Percentiles rank a stretch among this genome's conserved stretches.
Evolutionary conservation across 1,140 invertebrate species (phyloP).

Genomic region (Zaprionus kolodkinae): DNA sequence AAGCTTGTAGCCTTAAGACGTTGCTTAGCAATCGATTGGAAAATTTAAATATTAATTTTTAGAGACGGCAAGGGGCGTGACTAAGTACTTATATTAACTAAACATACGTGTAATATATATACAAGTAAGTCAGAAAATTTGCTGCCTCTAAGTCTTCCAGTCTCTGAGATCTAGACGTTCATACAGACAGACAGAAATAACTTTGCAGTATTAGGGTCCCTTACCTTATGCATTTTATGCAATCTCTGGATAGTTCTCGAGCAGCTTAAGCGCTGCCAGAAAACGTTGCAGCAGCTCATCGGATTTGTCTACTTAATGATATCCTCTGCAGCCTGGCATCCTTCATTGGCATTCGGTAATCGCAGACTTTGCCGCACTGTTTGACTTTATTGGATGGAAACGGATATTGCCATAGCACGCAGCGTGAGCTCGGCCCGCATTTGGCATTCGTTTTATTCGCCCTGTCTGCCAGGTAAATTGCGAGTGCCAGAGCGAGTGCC

Average conservation of each 20-base stretch:
- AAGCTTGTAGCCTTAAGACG: too few species aligned
- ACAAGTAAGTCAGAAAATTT: too few species aligned
- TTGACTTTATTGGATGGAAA: conserved; percentile 36
- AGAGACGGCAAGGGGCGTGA: too few species aligned
- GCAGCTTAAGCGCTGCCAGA: neutral
- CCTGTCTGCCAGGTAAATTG: conserved; percentile 18
- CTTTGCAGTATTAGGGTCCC: neutral
- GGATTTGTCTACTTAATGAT: conserved; percentile 28
- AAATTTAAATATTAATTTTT: too few species aligned
- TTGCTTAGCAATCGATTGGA: too few species aligned
- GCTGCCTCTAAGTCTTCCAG: too few species aligned
- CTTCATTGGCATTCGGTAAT: conserved; percentile 36
- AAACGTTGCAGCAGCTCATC: conserved; percentile 1
- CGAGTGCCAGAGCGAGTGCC: neutral
- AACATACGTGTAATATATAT: too few species aligned
- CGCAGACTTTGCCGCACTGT: conserved; percentile 22
- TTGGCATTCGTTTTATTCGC: neutral
- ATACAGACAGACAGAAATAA: too few species aligned
- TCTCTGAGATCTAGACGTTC: too few species aligned
- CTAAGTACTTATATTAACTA: too few species aligned
- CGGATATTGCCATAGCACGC: conserved; percentile 36
- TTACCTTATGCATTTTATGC: neutral
- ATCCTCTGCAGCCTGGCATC: neutral
- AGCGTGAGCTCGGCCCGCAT: neutral
- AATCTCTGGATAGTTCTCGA: neutral